Evolutionary conservation across 2,113 vertebrate species (phyloP), one percentile per base, ranked within the genome.

Genomic region (Pionites leucogaster): DNA sequence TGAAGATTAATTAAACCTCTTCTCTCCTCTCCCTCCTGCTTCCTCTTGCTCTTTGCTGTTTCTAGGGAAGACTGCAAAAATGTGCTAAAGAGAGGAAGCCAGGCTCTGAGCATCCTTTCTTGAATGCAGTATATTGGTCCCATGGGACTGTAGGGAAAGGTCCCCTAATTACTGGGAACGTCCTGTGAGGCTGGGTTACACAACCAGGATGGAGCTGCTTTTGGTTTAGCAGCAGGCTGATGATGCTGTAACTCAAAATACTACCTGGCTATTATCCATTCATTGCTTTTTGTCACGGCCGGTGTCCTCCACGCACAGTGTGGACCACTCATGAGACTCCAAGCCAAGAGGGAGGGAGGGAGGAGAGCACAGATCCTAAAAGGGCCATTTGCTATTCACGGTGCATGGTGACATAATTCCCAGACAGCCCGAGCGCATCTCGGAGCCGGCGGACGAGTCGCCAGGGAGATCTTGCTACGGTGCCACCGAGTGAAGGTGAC

Each of bases 251-350:
- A 31, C 69, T 97, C 74, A 17, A 57, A 24, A 69, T 50, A 49
- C 93, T 84, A 75, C 93, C 89, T 92, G 94, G 91, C 92, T 85
- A 2, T 41, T n/a, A n/a, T 82, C 92, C 93, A 90, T 82, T 92
- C 95, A 76, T 41, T 2, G 85, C 90, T 76, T 19, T 65, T 52
- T 12, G 24, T 85, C 74, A 0, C 71, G 22, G 78, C 2, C 0
- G 5, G 84, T 71, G 82, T 92, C 93, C 92, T 65, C 86, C 4
- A 17, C 1, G 1, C 4, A 1, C 25, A 6, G 90, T 39, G 3
- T 80, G 13, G 80, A n/a, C 69, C 75, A 9, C 67, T 37, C 8
- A 0, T 0, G 1, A 5, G 83, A 83, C 86, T 63, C 57, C 0
- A 11, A 47, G 96, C 93, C 93, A 69, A 49, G 79, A 6, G 13